Conservation (phyloP, 2,797 vertebrate species). For the Neosilurus mollespiculum region DNA sequence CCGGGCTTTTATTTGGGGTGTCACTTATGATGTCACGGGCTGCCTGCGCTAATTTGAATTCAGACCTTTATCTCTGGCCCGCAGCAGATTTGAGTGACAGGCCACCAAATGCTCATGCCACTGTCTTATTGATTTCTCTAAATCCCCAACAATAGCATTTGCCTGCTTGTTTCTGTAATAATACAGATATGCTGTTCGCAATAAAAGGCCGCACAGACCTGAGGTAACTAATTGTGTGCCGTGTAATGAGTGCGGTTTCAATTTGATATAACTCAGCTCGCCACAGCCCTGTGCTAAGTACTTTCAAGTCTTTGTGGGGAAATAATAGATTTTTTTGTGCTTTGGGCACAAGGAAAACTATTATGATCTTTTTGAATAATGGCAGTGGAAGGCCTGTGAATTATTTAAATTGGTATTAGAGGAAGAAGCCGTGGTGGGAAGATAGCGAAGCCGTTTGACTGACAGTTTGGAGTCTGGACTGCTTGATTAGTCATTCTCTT, state of each 20-base stretch:
- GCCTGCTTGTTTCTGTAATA: constrained; percentile 99
- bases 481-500: constrained; percentile 95
- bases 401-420: constrained; percentile 99
- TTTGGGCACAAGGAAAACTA: constrained; percentile 99
- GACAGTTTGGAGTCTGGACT: constrained; percentile 83
- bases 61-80: constrained; percentile 99
- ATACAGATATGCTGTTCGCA: constrained; percentile 99
- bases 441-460: constrained; percentile 88
- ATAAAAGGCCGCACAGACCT: constrained; percentile 99
- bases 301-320: constrained; percentile 99
- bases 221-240: constrained; percentile 99
- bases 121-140: constrained; percentile 99
- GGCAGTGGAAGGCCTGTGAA: constrained; percentile 97
- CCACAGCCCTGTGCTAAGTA: constrained; percentile 98
- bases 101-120: constrained; percentile 98
- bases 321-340: constrained; percentile 99
- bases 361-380: constrained; percentile 99
- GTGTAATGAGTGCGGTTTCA: constrained; percentile 99
- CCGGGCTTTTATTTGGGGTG: constrained; percentile 99
- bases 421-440: constrained; percentile 85
- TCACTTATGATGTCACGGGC: constrained; percentile 99
- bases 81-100: constrained; percentile 99
- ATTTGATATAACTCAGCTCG: constrained; percentile 99
- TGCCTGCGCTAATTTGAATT: constrained; percentile 99
- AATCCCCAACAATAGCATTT: constrained; percentile 99